Conservation (phyloP, 2,797 vertebrate genomes). For the Apogon hyalosoma region DNA sequence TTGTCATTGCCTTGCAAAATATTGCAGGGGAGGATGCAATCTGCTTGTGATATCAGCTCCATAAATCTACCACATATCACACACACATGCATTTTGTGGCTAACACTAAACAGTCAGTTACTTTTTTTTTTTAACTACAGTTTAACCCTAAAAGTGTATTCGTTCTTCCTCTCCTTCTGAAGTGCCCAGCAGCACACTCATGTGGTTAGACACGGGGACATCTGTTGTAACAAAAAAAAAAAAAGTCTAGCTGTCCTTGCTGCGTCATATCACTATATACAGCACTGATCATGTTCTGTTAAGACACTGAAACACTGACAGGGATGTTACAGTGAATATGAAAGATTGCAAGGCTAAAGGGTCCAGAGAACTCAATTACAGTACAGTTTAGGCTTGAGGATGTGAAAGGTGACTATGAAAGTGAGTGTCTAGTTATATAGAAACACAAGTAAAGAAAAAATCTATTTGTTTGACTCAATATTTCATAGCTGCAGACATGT, state of each 20-base stretch:
- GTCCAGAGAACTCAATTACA: too few relatives aligned
- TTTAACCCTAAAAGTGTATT: slow-evolving; percentile 1
- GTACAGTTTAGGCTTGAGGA: neutral
- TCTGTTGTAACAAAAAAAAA: too few relatives aligned
- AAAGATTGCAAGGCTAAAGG: too few relatives aligned
- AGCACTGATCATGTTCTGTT: too few relatives aligned
- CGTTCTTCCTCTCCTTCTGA: neutral
- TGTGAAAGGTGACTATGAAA: slow-evolving; percentile 7
- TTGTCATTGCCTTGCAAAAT: slow-evolving; percentile 51
- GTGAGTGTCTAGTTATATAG: slow-evolving; percentile 1
- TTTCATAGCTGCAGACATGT: slow-evolving; percentile 5
- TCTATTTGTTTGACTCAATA: slow-evolving; percentile 15
- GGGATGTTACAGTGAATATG: too few relatives aligned
- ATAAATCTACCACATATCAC: slow-evolving; percentile 30
- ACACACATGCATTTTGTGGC: neutral
- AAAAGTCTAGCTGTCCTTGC: neutral
- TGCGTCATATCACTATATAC: too few relatives aligned
- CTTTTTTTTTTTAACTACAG: slow-evolving; percentile 1
- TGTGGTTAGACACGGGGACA: slow-evolving; percentile 35
- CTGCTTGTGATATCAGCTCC: slow-evolving; percentile 26
- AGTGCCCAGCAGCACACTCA: slow-evolving; percentile 35
- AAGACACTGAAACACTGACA: too few relatives aligned
- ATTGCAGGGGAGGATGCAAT: slow-evolving; percentile 42
- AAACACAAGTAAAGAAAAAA: neutral
- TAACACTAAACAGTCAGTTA: slow-evolving; percentile 2